Evolutionary conservation across 2,113 vertebrate species (phyloP).

Genomic region (Panthera uncia): DNA sequence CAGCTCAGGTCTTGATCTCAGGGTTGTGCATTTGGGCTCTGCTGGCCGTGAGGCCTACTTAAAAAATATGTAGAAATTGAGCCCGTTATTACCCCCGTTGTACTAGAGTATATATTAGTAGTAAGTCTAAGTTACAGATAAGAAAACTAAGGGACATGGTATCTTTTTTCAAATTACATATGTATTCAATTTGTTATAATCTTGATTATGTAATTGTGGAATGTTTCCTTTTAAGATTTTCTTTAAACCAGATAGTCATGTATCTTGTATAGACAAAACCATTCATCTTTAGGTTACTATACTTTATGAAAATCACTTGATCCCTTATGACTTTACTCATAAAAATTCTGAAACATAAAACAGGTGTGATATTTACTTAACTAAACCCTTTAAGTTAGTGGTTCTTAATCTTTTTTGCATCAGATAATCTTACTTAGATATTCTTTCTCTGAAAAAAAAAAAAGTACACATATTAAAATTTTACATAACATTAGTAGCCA

Average conservation of each 20-base stretch:
- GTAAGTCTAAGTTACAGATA: background rate
- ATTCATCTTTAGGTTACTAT: background rate
- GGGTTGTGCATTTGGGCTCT: no score
- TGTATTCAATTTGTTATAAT: background rate
- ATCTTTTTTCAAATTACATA: background rate
- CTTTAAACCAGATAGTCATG: background rate
- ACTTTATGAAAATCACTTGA: background rate
- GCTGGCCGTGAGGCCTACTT: no score
- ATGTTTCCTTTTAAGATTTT: background rate
- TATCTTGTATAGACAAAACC: conserved; percentile 18
- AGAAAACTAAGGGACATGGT: background rate
- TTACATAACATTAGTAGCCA: background rate
- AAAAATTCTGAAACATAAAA: conserved; percentile 40
- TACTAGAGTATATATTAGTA: background rate
- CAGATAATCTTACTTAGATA: background rate
- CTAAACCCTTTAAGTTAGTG: conserved; percentile 22
- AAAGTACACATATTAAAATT: background rate
- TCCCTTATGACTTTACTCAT: conserved; percentile 2
- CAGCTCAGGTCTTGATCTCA: no score
- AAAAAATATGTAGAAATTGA: background rate
- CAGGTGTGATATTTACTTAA: background rate
- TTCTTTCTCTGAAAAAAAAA: background rate
- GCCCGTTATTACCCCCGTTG: background rate
- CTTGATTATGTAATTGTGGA: background rate
- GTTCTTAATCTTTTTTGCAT: conserved; percentile 23